Percentiles rank a stretch among this genome's conserved stretches.
phyloP scores from a whole-genome alignment of 2,113 vertebrate species.

The Hippocampus barbouri region DNA sequence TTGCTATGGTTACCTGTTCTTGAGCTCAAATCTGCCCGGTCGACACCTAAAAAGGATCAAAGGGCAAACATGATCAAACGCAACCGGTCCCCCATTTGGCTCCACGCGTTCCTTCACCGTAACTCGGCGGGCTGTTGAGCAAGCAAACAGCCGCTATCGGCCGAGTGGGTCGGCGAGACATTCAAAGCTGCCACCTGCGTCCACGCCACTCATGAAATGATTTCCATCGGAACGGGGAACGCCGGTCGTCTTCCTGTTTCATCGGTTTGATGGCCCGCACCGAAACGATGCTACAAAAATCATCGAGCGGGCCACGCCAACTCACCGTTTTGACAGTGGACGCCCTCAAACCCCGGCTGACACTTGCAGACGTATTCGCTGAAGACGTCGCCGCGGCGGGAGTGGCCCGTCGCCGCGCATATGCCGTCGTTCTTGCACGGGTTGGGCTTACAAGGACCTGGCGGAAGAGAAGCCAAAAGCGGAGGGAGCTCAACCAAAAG shows the following conservation, averaged over 20 bases:
- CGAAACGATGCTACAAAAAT: background rate
- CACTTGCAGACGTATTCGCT: slow-evolving; percentile 84
- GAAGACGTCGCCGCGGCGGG: slow-evolving; percentile 83
- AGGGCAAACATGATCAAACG: slow-evolving; percentile 44
- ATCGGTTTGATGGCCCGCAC: background rate
- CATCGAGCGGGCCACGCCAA: background rate
- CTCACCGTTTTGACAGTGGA: slow-evolving; percentile 90
- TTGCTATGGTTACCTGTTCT: slow-evolving; percentile 49
- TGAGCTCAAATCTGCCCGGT: slow-evolving; percentile 49
- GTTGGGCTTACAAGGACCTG: slow-evolving; percentile 86
- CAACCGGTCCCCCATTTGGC: slow-evolving; percentile 17
- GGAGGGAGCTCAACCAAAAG: background rate
- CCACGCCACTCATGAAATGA: background rate
- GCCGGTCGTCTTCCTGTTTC: background rate
- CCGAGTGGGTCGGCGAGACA: slow-evolving; percentile 14
- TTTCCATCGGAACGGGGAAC: background rate
- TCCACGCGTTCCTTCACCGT: slow-evolving; percentile 14
- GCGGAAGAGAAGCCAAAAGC: background rate
- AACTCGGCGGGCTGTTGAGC: slow-evolving; percentile 17
- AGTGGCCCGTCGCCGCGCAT: slow-evolving; percentile 68
- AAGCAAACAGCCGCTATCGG: slow-evolving; percentile 44
- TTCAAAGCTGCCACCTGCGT: slow-evolving; percentile 22
- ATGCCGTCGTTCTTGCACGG: slow-evolving; percentile 81
- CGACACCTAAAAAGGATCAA: slow-evolving; percentile 51
- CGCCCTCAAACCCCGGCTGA: slow-evolving; percentile 75